Percentiles rank a stretch among this genome's conserved stretches.
These are phyloP conservation scores for Epirrhoe alternata DNA, from an alignment of 2,888 invertebrate species.

Conservation along the genomic window DNA sequence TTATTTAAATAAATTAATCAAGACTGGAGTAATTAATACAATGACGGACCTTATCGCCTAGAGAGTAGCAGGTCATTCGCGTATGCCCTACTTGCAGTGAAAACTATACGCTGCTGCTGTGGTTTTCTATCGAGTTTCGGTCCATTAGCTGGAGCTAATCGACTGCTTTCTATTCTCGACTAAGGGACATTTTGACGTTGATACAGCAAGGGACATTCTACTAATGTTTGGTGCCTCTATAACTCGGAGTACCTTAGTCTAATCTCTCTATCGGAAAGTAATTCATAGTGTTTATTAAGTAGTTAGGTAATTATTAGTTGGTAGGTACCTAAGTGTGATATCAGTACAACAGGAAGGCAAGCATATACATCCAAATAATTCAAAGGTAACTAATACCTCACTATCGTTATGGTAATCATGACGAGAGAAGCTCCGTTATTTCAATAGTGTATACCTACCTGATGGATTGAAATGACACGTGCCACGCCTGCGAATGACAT, in stretches of 20 bases:
- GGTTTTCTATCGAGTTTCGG: constrained; percentile 79
- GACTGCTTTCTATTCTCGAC: constrained; percentile 69
- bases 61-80: constrained; percentile 69
- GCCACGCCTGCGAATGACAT: constrained; percentile 72
- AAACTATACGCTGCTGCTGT: constrained; percentile 74
- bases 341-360: constrained; percentile 1
- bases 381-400: not conserved
- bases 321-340: not conserved
- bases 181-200: constrained; percentile 47
- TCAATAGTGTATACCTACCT: constrained; percentile 46
- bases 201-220: not conserved
- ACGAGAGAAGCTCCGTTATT: constrained; percentile 66
- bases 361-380: not conserved
- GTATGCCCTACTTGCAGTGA: constrained; percentile 77
- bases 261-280: too few species aligned
- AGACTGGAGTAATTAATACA: constrained; percentile 48
- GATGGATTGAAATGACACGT: constrained; percentile 62
- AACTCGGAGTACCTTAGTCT: too few species aligned
- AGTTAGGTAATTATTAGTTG: not conserved
- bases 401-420: constrained; percentile 20
- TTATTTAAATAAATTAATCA: constrained; percentile 36
- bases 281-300: not conserved
- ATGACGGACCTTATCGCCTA: constrained; percentile 59
- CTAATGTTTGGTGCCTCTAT: too few species aligned
- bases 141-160: constrained; percentile 67